Evolutionary conservation across 2,888 invertebrate species (phyloP).

Genomic region (Nomada hirtipes): DNA sequence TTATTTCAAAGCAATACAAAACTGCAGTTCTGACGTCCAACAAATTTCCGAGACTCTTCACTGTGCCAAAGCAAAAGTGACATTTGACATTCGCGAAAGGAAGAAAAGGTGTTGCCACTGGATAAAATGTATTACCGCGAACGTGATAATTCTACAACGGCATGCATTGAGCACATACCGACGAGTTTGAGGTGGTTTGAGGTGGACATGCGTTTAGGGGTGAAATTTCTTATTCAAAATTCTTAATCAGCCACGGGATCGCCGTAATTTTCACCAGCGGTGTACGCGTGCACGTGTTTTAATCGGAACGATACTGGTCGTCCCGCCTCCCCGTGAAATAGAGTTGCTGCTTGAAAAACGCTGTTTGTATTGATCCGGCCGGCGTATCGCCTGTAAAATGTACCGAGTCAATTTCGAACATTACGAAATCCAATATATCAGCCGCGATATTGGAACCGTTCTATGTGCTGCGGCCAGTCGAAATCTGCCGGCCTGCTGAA

Average conservation of each 20-base stretch:
- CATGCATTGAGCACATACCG: too few relatives aligned
- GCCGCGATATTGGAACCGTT: constrained; percentile 51
- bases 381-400: constrained; percentile 50
- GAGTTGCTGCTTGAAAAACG: constrained; percentile 60
- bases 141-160: background rate
- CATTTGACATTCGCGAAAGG: too few relatives aligned
- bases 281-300: constrained; percentile 34
- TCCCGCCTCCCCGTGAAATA: constrained; percentile 32
- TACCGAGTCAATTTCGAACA: constrained; percentile 46
- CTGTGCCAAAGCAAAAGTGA: too few relatives aligned
- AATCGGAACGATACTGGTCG: constrained; percentile 44
- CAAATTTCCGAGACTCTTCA: too few relatives aligned
- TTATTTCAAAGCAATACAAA: too few relatives aligned
- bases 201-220: background rate
- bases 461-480: background rate
- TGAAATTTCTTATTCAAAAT: too few relatives aligned
- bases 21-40: too few relatives aligned
- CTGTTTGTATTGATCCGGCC: constrained; percentile 43
- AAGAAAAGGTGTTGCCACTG: too few relatives aligned
- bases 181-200: too few relatives aligned
- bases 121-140: too few relatives aligned
- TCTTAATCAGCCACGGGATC: too few relatives aligned
- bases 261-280: background rate
- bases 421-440: constrained; percentile 52
- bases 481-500: constrained; percentile 35